phyloP scores from a whole-genome alignment of 2,113 vertebrate genomes.

The Stercorarius parasiticus region DNA sequence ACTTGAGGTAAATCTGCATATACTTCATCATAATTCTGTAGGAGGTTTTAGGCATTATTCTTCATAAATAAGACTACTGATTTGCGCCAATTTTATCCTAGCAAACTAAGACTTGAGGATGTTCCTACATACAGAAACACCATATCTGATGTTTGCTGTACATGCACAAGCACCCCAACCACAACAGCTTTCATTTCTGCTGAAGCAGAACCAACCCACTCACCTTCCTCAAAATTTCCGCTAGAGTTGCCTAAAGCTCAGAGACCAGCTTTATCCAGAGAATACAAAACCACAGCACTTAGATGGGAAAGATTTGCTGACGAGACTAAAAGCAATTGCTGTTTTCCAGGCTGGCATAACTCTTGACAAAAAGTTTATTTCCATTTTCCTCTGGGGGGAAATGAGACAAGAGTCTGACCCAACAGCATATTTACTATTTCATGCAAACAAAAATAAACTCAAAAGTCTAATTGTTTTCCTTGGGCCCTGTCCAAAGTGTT shows the following conservation, averaged over 20 bases:
- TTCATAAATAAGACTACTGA: background rate
- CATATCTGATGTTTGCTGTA: background rate
- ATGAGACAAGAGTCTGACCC: background rate
- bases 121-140: background rate
- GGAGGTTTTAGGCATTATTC: background rate
- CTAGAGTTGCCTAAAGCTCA: background rate
- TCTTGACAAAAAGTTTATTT: conserved; percentile 18
- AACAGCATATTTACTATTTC: conserved; percentile 37
- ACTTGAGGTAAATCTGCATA: background rate
- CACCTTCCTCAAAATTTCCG: background rate
- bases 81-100: background rate
- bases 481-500: conserved; percentile 36
- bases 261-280: background rate
- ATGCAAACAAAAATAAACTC: conserved; percentile 51
- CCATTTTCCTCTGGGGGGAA: background rate
- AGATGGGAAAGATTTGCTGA: background rate
- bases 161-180: background rate
- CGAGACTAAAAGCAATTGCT: background rate
- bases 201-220: background rate
- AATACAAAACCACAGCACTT: background rate
- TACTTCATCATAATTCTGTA: background rate
- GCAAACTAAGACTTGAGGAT: background rate
- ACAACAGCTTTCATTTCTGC: background rate
- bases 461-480: conserved; percentile 29
- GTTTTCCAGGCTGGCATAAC: conserved; percentile 6